These are phyloP conservation scores for Nasonia oneida DNA, from an alignment of 2,888 invertebrate species.

Conservation along the genomic window DNA sequence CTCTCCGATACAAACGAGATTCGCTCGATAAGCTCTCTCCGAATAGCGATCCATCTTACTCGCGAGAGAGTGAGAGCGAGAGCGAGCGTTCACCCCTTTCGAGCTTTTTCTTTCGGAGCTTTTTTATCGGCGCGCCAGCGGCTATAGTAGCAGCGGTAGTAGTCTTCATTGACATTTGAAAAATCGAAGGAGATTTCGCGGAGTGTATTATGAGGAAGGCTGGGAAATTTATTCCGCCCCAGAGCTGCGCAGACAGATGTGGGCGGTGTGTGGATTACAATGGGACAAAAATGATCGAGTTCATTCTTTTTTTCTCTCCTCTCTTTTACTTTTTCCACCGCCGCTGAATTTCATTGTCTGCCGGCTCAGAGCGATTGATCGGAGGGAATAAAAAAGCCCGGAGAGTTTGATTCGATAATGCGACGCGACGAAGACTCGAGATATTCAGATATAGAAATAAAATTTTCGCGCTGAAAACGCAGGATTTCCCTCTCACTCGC, in stretches of 20 bases:
- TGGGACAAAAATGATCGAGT: conserved; percentile 23
- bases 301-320: background rate
- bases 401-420: background rate
- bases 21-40: conserved; percentile 31
- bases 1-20: conserved; percentile 49
- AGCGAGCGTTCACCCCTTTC: conserved; percentile 38
- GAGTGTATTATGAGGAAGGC: conserved; percentile 30
- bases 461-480: background rate
- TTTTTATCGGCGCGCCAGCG: background rate
- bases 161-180: conserved; percentile 36
- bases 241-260: conserved; percentile 14
- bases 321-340: background rate
- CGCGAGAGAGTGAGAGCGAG: background rate
- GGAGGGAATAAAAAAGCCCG: background rate
- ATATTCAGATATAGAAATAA: background rate
- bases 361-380: background rate
- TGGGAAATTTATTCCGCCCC: conserved; percentile 37
- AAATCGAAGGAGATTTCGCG: conserved; percentile 47
- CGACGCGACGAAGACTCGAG: background rate
- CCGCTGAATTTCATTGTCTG: conserved; percentile 10
- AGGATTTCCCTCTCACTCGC: background rate
- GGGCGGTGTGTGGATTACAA: conserved; percentile 6
- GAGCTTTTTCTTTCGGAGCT: conserved; percentile 13
- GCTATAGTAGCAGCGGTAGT: background rate
- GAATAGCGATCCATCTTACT: no score